Evolutionary conservation across 2,888 invertebrate species (phyloP).

Genomic region (Sarcophaga carnaria): DNA sequence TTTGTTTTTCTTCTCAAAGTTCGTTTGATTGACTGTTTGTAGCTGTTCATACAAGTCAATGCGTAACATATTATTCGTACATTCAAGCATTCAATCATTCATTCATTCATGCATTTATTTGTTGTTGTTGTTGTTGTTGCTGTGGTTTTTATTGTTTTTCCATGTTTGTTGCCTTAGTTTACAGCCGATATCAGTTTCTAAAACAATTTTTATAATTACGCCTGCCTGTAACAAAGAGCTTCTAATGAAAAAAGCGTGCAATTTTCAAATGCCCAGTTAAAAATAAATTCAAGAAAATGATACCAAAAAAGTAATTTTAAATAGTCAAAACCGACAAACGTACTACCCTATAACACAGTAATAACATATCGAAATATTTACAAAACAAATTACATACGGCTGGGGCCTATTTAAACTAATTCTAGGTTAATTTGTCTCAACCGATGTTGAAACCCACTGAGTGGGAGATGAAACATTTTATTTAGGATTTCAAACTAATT

Average conservation of each 20-base stretch:
- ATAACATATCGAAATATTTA: too few species aligned
- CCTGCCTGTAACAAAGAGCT: constrained; percentile 13
- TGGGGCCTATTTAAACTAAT: too few species aligned
- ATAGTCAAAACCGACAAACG: neutral
- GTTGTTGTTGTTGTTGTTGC: neutral
- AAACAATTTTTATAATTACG: constrained; percentile 34
- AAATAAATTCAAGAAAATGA: constrained; percentile 17
- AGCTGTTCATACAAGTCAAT: neutral
- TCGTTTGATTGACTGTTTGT: neutral
- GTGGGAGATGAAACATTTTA: too few species aligned
- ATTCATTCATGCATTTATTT: constrained; percentile 5
- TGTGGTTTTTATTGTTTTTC: neutral
- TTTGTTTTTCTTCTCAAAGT: too few species aligned
- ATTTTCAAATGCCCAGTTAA: constrained; percentile 9
- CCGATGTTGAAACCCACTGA: too few species aligned
- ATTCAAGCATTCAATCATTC: neutral
- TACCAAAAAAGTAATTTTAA: neutral
- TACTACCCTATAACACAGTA: too few species aligned
- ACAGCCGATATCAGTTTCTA: constrained; percentile 15
- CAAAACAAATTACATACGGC: too few species aligned
- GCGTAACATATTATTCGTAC: neutral
- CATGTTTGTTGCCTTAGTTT: constrained; percentile 31
- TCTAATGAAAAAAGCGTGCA: constrained; percentile 7
- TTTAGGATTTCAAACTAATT: too few species aligned
- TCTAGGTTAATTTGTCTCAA: too few species aligned